Conservation (phyloP, 2,888 invertebrate species). For the Phorcus lineatus region DNA sequence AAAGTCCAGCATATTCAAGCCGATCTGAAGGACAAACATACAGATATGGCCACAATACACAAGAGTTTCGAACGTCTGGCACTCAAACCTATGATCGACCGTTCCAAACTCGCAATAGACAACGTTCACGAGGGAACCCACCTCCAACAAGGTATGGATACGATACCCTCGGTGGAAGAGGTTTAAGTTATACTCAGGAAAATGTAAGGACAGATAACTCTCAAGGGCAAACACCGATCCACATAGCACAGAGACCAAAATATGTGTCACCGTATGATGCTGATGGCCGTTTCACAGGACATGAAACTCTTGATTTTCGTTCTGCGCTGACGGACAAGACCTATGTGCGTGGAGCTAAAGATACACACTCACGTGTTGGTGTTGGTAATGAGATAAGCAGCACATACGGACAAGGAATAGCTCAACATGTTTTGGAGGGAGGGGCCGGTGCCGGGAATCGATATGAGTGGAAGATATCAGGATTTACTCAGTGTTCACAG, state of each 20-base stretch:
- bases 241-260: slow-evolving; percentile 18
- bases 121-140: background rate
- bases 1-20: background rate
- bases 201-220: background rate
- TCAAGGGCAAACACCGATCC: background rate
- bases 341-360: slow-evolving; percentile 10
- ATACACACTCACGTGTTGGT: background rate
- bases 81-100: background rate
- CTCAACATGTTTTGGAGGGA: slow-evolving; percentile 1
- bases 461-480: slow-evolving; percentile 85
- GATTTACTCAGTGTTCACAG: slow-evolving; percentile 87
- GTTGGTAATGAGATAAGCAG: slow-evolving; percentile 18
- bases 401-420: slow-evolving; percentile 17
- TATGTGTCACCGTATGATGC: slow-evolving; percentile 14
- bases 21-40: background rate
- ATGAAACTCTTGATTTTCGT: background rate
- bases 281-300: background rate
- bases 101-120: background rate
- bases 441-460: slow-evolving; percentile 33
- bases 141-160: slow-evolving; percentile 34
- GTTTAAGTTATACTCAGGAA: slow-evolving; percentile 39
- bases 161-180: slow-evolving; percentile 45
- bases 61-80: slow-evolving; percentile 9
- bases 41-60: background rate
- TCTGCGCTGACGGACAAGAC: slow-evolving; percentile 24